Conservation (phyloP, 2,113 vertebrate genomes). For the Scytalopus superciliaris region DNA sequence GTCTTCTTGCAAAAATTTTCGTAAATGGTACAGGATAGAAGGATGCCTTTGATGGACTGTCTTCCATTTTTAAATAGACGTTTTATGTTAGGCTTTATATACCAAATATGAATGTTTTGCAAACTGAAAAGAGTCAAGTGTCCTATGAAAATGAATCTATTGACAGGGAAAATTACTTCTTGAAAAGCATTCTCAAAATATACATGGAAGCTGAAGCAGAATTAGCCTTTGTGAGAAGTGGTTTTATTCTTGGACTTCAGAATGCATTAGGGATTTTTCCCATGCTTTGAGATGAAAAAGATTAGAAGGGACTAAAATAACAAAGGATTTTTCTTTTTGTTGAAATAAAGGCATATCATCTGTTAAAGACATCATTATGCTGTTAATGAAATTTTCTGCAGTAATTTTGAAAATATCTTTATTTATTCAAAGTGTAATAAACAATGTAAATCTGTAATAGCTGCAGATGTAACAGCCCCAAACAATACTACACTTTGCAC, state of each 20-base stretch:
- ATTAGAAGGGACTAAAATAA: neutral
- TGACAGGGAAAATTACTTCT: neutral
- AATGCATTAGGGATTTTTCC: neutral
- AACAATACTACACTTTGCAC: neutral
- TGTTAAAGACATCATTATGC: neutral
- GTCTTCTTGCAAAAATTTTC: neutral
- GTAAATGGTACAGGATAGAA: neutral
- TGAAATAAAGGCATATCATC: neutral
- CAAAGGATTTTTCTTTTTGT: neutral
- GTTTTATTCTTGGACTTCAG: slow-evolving; percentile 12
- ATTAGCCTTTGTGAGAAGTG: slow-evolving; percentile 8
- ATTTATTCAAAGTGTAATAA: neutral
- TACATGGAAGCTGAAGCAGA: neutral
- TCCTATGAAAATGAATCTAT: neutral
- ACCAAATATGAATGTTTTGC: neutral
- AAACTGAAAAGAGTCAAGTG: neutral
- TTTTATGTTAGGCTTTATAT: neutral
- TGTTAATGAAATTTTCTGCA: slow-evolving; percentile 10
- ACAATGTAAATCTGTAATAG: neutral
- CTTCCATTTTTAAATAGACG: neutral
- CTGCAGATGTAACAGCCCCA: neutral
- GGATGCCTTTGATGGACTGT: neutral
- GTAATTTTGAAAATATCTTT: neutral
- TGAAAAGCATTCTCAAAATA: neutral
- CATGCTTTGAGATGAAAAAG: neutral